Base-by-base conservation (phyloP, 2,888 invertebrate species). In the Tetragonula carbonaria region DNA sequence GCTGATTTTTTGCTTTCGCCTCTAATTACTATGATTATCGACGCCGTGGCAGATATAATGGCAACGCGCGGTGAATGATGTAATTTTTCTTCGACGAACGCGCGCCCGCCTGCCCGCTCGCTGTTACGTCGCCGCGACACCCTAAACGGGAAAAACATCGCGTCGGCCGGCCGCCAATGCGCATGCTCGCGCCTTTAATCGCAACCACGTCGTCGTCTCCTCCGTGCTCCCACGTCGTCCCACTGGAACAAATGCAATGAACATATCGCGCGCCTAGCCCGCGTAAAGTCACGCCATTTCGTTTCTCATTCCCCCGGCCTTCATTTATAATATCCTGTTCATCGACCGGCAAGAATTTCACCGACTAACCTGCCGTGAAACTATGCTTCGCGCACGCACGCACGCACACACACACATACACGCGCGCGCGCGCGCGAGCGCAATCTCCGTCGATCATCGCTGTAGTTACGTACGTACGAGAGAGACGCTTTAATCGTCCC, bases 11-110 rank as follows among this genome's bases (percentile, higher is more conserved):
- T 70, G 67, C 84, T 71, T 80, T 74, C 84, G 66, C 55, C 57
- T 67, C 74, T 82, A 85, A 86, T 86, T 82, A 86, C 82, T 85
- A 77, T 86, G 50, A 82, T 85, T 76, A 85, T 73, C 82, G 67
- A 45, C 45, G 28, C 33, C 70, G 70, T 65, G 79, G 66, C 71
- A 66, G 67, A 65, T 79, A 74, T 82, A 85, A 86, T 85, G 66
- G 74, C 78, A 76, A 81, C 74, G 45, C 45, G 74, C 45, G 74
- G 70, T 57, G 74, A 81, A 81, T 81, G 74, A 84, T 73, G 78
- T 78, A 78, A 74, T 74, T 84, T 78, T 66, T 73, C 77, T 74
- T 50, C 21, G n/a, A 53, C 65, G 23, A n/a, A 59, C 57, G 57
- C 23, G 45, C 13, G 73, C 21, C 21, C 53, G 28, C 78, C 28